Conservation (phyloP, 2,888 invertebrate genomes). For the Chaetogeoica ovagalla region DNA sequence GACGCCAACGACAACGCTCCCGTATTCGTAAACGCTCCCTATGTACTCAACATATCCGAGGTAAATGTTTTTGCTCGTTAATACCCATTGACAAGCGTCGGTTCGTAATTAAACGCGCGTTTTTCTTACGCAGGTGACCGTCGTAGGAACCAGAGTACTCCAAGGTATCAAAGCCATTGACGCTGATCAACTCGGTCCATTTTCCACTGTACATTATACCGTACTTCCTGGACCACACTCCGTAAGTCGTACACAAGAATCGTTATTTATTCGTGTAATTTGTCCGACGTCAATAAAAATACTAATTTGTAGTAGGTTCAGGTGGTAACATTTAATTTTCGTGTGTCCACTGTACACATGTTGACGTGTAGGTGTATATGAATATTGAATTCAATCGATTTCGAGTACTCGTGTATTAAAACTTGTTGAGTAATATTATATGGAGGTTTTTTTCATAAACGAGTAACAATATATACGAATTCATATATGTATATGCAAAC, state of each 20-base stretch:
- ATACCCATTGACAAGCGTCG: background rate
- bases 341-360: too few species aligned
- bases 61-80: constrained; percentile 63
- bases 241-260: constrained; percentile 59
- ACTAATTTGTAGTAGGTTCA: too few species aligned
- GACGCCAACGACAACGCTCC: constrained; percentile 92
- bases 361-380: too few species aligned
- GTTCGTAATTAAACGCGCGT: constrained; percentile 2
- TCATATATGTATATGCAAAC: too few species aligned
- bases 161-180: constrained; percentile 78
- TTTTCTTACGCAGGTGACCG: constrained; percentile 61
- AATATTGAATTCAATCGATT: too few species aligned
- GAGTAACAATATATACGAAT: too few species aligned
- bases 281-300: too few species aligned
- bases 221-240: constrained; percentile 78
- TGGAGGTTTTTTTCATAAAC: too few species aligned
- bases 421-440: too few species aligned
- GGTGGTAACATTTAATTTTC: too few species aligned
- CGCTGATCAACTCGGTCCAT: constrained; percentile 85
- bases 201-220: constrained; percentile 81
- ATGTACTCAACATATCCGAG: constrained; percentile 80
- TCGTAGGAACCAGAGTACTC: constrained; percentile 69
- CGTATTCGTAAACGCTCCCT: constrained; percentile 78
- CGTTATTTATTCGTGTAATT: too few species aligned
- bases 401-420: too few species aligned